These are phyloP conservation scores for Lucilia cuprina DNA, from an alignment of 1,140 invertebrate species.

Conservation along the genomic window DNA sequence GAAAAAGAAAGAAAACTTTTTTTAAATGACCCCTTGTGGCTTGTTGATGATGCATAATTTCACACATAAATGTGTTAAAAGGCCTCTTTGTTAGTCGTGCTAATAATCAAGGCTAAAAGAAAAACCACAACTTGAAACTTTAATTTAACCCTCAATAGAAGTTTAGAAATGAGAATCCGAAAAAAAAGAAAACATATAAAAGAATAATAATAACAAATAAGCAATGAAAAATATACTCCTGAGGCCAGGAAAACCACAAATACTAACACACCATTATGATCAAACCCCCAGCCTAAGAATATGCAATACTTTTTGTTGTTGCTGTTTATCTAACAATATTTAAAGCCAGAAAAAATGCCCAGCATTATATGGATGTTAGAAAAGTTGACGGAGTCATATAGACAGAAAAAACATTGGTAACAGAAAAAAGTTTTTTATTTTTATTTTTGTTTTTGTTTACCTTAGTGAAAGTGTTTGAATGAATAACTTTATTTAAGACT, in stretches of 20 bases:
- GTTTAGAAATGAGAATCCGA: neutral
- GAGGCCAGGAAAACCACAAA: constrained; percentile 21
- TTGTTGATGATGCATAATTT: constrained; percentile 34
- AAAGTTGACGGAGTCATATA: neutral
- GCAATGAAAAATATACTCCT: constrained; percentile 18
- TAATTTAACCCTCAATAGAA: constrained; percentile 10
- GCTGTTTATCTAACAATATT: neutral
- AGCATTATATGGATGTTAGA: neutral
- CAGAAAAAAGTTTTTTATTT: neutral
- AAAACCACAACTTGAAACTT: constrained; percentile 9
- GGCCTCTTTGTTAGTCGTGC: constrained; percentile 7
- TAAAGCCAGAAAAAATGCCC: neutral
- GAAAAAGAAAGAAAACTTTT: neutral
- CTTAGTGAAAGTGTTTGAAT: neutral
- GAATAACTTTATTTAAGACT: neutral
- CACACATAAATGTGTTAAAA: constrained; percentile 33
- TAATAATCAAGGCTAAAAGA: constrained; percentile 19
- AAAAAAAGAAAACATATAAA: neutral
- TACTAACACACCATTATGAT: neutral
- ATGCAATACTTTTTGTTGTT: neutral
- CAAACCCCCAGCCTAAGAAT: neutral
- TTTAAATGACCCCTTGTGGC: constrained; percentile 33
- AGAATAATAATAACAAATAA: constrained; percentile 15
- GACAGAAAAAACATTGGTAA: neutral
- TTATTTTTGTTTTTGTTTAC: neutral